These are phyloP conservation scores for Erebia epiphron DNA, from an alignment of 2,888 invertebrate genomes.

Conservation along the genomic window DNA sequence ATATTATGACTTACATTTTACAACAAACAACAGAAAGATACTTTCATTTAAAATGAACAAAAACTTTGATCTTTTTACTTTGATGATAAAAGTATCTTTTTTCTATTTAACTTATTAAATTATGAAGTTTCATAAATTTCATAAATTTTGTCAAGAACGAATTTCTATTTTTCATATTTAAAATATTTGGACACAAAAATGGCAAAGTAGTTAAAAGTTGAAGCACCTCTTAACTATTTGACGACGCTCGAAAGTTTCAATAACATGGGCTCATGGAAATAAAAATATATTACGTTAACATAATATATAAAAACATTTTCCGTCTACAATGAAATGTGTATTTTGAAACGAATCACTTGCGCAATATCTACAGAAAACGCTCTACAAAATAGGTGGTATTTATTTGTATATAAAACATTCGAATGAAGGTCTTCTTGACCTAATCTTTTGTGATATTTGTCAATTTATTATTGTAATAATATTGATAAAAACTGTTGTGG, in stretches of 20 bases:
- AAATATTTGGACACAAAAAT: slow-evolving; percentile 31
- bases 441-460: no score
- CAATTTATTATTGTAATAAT: no score
- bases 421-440: neutral
- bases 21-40: no score
- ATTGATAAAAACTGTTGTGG: no score
- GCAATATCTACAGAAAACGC: neutral
- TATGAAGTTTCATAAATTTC: neutral
- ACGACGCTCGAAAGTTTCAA: slow-evolving; percentile 28
- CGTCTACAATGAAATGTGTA: neutral
- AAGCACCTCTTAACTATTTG: slow-evolving; percentile 25
- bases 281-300: slow-evolving; percentile 19
- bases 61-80: slow-evolving; percentile 2
- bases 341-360: neutral
- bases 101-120: neutral
- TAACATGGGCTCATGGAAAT: slow-evolving; percentile 19
- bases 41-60: neutral
- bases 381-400: neutral
- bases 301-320: neutral
- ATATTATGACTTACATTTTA: no score
- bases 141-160: slow-evolving; percentile 7
- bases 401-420: neutral
- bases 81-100: neutral
- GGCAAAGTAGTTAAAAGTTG: slow-evolving; percentile 26
- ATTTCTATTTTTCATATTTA: slow-evolving; percentile 26